phyloP scores from a whole-genome alignment of 2,888 invertebrate genomes.

The Polyommatus icarus region DNA sequence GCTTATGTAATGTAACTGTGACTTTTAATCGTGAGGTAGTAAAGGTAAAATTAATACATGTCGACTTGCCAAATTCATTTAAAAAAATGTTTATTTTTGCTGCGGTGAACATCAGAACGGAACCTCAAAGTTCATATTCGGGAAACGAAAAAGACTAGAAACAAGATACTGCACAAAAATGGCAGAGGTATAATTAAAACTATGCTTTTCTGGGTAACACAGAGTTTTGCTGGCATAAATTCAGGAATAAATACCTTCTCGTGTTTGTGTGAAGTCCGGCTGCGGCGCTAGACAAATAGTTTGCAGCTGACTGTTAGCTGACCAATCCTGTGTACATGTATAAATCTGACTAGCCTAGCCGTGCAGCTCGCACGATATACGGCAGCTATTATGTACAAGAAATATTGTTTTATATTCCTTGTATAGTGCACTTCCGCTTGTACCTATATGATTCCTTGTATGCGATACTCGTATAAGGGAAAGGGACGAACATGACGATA shows the following conservation, averaged over 20 bases:
- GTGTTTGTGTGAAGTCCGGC: slow-evolving; percentile 21
- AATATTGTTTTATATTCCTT: slow-evolving; percentile 11
- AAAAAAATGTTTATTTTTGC: background rate
- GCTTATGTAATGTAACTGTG: no score
- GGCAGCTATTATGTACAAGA: background rate
- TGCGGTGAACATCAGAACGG: background rate
- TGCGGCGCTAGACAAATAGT: slow-evolving; percentile 26
- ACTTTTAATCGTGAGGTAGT: background rate
- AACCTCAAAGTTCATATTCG: background rate
- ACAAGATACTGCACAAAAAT: background rate
- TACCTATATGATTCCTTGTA: background rate
- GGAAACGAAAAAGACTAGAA: background rate
- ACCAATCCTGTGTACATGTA: slow-evolving; percentile 19
- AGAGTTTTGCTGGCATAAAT: slow-evolving; percentile 21
- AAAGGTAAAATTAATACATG: background rate
- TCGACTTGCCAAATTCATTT: background rate
- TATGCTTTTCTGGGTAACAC: background rate
- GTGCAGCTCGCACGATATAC: background rate
- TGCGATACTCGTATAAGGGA: background rate
- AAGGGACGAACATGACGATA: background rate
- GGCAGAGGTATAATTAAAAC: slow-evolving; percentile 2
- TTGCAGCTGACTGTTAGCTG: slow-evolving; percentile 30
- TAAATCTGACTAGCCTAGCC: slow-evolving; percentile 23
- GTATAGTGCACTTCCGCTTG: background rate
- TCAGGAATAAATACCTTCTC: slow-evolving; percentile 23